A percentile compares a stretch with the other conserved stretches of the same genome.
Conservation (phyloP, 2,888 invertebrate species). For the Spilosoma lubricipeda region DNA sequence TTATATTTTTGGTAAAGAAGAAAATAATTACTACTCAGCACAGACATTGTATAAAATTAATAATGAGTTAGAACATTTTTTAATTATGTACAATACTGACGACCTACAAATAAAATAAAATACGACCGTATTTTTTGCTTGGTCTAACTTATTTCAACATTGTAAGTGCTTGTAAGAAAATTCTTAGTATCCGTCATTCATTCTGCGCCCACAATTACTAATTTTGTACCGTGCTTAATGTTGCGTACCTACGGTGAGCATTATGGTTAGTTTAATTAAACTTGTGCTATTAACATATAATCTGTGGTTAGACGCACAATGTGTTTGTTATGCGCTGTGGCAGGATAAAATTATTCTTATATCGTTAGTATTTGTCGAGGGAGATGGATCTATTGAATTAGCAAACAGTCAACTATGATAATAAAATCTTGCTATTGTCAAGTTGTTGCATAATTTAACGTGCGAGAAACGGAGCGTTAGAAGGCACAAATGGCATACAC, state of each 20-base stretch:
- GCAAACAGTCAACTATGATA: not conserved
- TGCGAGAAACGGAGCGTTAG: slow-evolving; percentile 11
- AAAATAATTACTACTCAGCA: not conserved
- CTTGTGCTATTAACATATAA: not conserved
- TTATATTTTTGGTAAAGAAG: not conserved
- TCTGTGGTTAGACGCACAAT: not conserved
- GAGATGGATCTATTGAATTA: not conserved
- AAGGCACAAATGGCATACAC: slow-evolving; percentile 13
- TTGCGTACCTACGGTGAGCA: not conserved
- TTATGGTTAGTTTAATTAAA: slow-evolving; percentile 2
- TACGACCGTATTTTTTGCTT: not conserved
- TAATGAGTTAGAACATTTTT: not conserved
- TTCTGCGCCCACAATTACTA: not conserved
- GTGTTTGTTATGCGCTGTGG: not conserved
- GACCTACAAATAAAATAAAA: not conserved
- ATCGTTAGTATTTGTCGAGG: not conserved
- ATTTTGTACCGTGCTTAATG: not conserved
- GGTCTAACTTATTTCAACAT: not conserved
- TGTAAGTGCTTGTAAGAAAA: not conserved
- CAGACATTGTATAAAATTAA: not conserved
- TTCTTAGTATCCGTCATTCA: not conserved
- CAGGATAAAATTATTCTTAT: not conserved
- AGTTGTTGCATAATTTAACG: slow-evolving; percentile 16
- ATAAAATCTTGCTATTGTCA: not conserved
- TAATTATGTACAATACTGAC: not conserved